These are phyloP conservation scores for Oedothorax gibbosus DNA, from an alignment of 1,140 invertebrate genomes.

Conservation along the genomic window DNA sequence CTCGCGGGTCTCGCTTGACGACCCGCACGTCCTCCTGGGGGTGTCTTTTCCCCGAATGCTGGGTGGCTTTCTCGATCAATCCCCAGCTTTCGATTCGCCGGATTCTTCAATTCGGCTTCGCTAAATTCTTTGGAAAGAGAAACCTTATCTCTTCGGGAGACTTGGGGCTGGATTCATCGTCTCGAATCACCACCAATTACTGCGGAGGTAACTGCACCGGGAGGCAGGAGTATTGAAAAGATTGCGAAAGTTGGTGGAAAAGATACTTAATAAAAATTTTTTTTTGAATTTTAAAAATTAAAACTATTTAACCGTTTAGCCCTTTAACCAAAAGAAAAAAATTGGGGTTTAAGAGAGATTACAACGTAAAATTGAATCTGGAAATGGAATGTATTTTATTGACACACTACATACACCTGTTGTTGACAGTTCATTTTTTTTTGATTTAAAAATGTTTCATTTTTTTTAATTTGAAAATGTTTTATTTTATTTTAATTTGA, in stretches of 20 bases:
- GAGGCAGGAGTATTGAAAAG: background rate
- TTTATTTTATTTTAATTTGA: too few relatives aligned
- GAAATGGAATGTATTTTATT: too few relatives aligned
- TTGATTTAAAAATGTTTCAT: too few relatives aligned
- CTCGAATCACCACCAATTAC: slow-evolving; percentile 37
- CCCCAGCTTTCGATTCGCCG: slow-evolving; percentile 35
- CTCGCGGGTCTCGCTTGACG: background rate
- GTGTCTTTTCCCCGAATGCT: background rate
- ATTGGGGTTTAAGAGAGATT: too few relatives aligned
- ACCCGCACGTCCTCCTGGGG: background rate
- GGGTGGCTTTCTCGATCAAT: slow-evolving; percentile 22
- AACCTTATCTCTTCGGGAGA: slow-evolving; percentile 40
- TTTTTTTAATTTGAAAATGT: too few relatives aligned
- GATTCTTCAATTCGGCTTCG: slow-evolving; percentile 22
- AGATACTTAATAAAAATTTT: background rate
- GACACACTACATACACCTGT: too few relatives aligned
- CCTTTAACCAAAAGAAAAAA: too few relatives aligned
- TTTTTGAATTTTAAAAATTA: too few relatives aligned
- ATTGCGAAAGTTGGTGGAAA: background rate
- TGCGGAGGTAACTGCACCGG: background rate
- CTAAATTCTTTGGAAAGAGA: background rate
- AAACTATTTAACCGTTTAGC: too few relatives aligned
- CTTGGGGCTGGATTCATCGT: slow-evolving; percentile 5
- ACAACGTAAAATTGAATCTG: too few relatives aligned
- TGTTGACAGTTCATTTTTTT: too few relatives aligned